Evolutionary conservation across 2,113 vertebrate species (phyloP), one percentile per base, ranked within the genome.

Genomic region (Corythornis madagascariensis): DNA sequence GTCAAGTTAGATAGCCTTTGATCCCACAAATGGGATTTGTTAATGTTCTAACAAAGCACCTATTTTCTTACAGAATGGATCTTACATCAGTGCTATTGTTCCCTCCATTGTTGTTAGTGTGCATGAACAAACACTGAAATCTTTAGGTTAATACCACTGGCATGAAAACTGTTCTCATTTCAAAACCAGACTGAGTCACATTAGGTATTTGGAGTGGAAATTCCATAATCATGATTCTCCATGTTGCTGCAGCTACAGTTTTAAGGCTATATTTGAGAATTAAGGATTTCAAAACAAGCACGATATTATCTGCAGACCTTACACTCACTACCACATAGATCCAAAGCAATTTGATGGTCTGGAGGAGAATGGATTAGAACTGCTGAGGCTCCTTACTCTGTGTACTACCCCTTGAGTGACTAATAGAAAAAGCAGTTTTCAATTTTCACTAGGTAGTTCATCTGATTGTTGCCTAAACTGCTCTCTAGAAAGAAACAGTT

Each of bases 401-500:
- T 86, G 21, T 72, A 29, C 11, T 52, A 65, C 11, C 7, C 26
- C 33, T 64, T 71, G 40, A 86, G 56, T 83, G 60, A 91, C 64
- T 93, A 81, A 81, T 22, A 93, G 60, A 60, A 91, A 86, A 83
- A 77, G 11, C 45, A 52, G 65, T 83, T 94, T 95, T 82, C 78
- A 78, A 13, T 89, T 95, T 96, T 89, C 90, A n/a, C 67, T 22
- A 14, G 33, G 67, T 69, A 74, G 85, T 91, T 91, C 67, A 66
- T 87, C 79, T 94, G 72, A 55, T 25, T 14, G 31, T 85, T 92
- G 31, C 67, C 42, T 69, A 88, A 91, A 79, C 75, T 59, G 25
- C 33, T 93, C 52, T 35, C 82, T 70, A 43, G 79, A 72, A 67
- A 86, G 72, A 88, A 90, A 77, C 38, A 81, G 20, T 77, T 78